A percentile compares a stretch with the other conserved stretches of the same genome.
phyloP scores from a whole-genome alignment of 2,113 vertebrate species.

The Sturnus vulgaris region DNA sequence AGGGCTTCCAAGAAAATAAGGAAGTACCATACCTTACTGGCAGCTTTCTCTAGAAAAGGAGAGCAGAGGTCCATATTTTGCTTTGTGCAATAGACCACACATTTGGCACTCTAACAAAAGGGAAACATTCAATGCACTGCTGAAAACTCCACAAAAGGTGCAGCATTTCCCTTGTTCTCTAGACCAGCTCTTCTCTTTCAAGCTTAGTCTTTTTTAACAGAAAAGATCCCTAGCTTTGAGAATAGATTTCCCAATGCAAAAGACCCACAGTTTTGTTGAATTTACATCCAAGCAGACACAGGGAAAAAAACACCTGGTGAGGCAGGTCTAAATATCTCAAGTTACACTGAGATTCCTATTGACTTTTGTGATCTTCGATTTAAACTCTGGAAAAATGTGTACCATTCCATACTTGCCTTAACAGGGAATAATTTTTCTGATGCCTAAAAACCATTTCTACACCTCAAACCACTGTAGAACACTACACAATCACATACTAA shows the following conservation, averaged over 20 bases:
- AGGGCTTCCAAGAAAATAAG: background rate
- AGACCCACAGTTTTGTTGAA: background rate
- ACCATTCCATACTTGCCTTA: background rate
- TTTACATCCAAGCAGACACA: background rate
- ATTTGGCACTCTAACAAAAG: background rate
- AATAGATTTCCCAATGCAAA: background rate
- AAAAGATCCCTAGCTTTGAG: background rate
- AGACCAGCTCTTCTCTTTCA: background rate
- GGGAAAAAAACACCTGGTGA: background rate
- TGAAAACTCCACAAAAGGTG: background rate
- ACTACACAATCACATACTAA: background rate
- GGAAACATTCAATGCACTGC: background rate
- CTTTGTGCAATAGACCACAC: background rate
- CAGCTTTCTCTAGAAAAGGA: background rate
- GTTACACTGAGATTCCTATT: background rate
- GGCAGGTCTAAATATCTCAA: background rate
- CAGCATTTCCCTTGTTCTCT: background rate
- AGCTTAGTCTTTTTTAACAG: background rate
- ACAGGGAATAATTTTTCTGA: background rate
- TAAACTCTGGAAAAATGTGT: background rate
- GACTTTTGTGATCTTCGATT: background rate
- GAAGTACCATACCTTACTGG: background rate
- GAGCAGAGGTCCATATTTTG: background rate
- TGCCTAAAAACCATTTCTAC: background rate
- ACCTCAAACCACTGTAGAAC: background rate